Conservation (phyloP, 2,888 invertebrate genomes). For the Agriopis aurantiaria region DNA sequence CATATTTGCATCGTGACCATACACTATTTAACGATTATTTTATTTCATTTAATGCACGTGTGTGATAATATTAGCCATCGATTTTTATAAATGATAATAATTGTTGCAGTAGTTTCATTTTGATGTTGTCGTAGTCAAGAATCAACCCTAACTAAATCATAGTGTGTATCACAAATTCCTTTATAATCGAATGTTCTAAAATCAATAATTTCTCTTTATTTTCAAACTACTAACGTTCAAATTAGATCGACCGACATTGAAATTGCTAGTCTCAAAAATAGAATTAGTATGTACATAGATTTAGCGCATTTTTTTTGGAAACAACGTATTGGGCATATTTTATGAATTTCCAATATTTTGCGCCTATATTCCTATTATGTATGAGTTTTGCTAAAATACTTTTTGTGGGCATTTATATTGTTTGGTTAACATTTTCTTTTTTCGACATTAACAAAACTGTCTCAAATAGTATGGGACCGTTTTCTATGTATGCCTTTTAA, state of each 20-base stretch:
- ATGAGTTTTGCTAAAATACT: conserved; percentile 29
- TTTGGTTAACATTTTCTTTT: conserved; percentile 31
- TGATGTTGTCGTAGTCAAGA: conserved; percentile 54
- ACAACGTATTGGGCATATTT: conserved; percentile 18
- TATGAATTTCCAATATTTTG: conserved; percentile 35
- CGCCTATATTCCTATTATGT: conserved; percentile 43
- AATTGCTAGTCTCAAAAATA: conserved; percentile 82
- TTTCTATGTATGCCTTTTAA: conserved; percentile 11
- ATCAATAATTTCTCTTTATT: conserved; percentile 31
- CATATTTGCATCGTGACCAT: conserved; percentile 29
- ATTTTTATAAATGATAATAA: conserved; percentile 57
- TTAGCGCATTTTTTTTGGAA: conserved; percentile 30
- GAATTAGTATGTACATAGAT: conserved; percentile 41
- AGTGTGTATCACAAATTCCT: conserved; percentile 32
- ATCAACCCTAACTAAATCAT: conserved; percentile 38
- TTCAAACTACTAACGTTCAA: conserved; percentile 53
- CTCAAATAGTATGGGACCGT: not conserved
- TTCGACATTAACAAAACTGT: conserved; percentile 15
- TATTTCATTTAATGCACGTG: conserved; percentile 58
- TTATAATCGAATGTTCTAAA: conserved; percentile 30
- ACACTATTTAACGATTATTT: conserved; percentile 13
- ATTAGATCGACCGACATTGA: conserved; percentile 71
- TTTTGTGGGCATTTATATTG: conserved; percentile 30
- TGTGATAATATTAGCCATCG: conserved; percentile 62
- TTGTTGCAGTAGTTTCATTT: conserved; percentile 70